Evolutionary conservation across 2,797 vertebrate species (phyloP), one percentile per base, ranked within the genome.

Genomic region (Takifugu ocellatus): DNA sequence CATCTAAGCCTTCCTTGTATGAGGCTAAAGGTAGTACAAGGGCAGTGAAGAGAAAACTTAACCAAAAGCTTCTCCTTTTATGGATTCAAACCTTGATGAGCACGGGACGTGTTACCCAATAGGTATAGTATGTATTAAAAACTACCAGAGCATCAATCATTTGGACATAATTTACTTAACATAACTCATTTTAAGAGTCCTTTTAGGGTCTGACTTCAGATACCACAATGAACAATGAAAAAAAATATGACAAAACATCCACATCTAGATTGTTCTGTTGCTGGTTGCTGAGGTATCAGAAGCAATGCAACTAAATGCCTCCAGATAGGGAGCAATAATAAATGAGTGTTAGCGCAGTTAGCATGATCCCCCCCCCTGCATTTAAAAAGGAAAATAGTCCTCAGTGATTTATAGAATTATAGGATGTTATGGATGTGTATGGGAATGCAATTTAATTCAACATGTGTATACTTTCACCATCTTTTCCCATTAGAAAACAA

Each of bases 161-260:
- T 69, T 65, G 26, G 47, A 53, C 4, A 3, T 77, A 55, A 75
- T 65, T 65, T 55, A 25, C 54, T 65, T 72, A 59, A 64, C 63
- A 54, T 47, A 57, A 69, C 48, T 71, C 45, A 49, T 70, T 75
- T 57, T 50, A 49, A 39, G 36, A 39, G 36, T 39, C 36, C 36
- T 39, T 39, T 14, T 39, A 14, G 36, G 36, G 36, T 10, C 36
- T 39, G 36, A 39, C 14, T 39, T 39, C 36, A 39, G 36, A 12
- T 39, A 39, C 36, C 11, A 39, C 36, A 39, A 39, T 39, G 36
- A 39, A 39, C 36, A 39, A 39, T 39, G 12, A 39, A 39, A 39
- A 39, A 39, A 39, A 39, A 39, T 5, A 39, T 5, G 36, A 39
- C 36, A 14, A 39, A 39, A 39, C 36, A 39, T 14, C 14, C 36